Percentiles rank a stretch among this genome's conserved stretches.
phyloP scores from a whole-genome alignment of 53 echinoderm and acorn worm species.

The Glandiceps talaboti region DNA sequence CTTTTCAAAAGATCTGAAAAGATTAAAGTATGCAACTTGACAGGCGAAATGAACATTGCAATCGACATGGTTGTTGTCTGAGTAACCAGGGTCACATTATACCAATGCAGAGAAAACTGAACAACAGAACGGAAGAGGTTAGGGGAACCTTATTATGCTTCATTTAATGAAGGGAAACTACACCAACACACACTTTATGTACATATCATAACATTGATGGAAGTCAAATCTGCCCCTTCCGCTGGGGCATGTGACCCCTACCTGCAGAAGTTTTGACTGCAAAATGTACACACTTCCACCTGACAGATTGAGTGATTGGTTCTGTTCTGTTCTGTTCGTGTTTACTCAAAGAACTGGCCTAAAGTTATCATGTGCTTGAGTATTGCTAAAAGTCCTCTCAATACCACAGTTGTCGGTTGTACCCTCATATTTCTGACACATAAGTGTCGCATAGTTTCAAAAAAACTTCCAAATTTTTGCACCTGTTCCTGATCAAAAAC shows the following conservation, averaged over 20 bases:
- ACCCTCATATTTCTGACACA: too few species aligned
- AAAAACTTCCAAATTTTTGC: too few species aligned
- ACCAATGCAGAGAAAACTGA: too few species aligned
- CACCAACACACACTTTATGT: neutral
- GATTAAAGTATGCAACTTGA: neutral
- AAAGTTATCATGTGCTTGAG: too few species aligned
- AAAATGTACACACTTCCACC: neutral
- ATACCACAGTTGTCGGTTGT: too few species aligned
- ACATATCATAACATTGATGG: neutral
- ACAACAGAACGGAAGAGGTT: too few species aligned
- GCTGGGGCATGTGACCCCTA: neutral
- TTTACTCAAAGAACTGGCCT: too few species aligned
- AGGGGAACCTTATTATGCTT: too few species aligned
- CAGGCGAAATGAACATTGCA: neutral
- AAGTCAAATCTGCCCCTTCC: neutral
- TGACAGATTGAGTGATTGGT: neutral
- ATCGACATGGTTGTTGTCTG: neutral
- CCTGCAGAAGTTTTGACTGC: neutral
- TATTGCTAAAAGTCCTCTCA: too few species aligned
- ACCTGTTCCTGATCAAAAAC: neutral
- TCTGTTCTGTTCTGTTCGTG: too few species aligned
- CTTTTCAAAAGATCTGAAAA: too few species aligned
- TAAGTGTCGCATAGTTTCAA: too few species aligned
- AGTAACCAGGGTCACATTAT: neutral
- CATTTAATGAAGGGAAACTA: neutral